These are phyloP conservation scores for Pomacea maculata DNA, from an alignment of 1,140 invertebrate genomes.

Conservation along the genomic window DNA sequence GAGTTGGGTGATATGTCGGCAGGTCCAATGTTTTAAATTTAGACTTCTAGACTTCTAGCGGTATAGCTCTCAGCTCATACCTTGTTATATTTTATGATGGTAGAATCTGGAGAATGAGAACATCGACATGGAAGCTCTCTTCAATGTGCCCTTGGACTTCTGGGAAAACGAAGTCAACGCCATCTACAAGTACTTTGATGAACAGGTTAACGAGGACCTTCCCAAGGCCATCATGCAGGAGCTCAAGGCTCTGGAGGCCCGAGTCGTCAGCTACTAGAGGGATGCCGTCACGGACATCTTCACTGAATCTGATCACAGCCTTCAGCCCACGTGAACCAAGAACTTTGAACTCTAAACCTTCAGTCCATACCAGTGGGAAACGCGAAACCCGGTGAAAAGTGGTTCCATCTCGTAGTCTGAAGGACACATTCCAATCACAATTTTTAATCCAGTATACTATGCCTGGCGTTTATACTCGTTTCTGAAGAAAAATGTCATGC, in stretches of 20 bases:
- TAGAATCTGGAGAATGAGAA: constrained; percentile 44
- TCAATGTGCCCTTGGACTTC: constrained; percentile 88
- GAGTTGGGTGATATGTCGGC: too few species aligned
- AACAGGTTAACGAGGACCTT: constrained; percentile 79
- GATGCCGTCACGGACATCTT: background rate
- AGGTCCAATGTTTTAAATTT: too few species aligned
- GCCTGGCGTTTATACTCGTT: too few species aligned
- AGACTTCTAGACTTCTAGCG: too few species aligned
- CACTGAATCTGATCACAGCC: too few species aligned
- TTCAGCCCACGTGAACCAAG: background rate
- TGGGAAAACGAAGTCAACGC: constrained; percentile 89
- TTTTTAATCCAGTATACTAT: too few species aligned
- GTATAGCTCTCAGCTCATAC: too few species aligned
- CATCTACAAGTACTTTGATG: constrained; percentile 88
- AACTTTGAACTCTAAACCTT: background rate
- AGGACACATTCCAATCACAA: too few species aligned
- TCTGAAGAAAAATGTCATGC: too few species aligned
- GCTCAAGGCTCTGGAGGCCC: constrained; percentile 47
- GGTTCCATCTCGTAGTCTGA: too few species aligned
- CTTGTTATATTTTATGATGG: too few species aligned
- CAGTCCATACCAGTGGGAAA: background rate
- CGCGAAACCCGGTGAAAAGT: background rate
- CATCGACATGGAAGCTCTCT: constrained; percentile 77
- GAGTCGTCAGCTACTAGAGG: constrained; percentile 31
- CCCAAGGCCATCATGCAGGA: constrained; percentile 50